Percentiles rank a stretch among this genome's conserved stretches.
Conservation (phyloP, 2,888 invertebrate species). For the Empis stercorea region DNA sequence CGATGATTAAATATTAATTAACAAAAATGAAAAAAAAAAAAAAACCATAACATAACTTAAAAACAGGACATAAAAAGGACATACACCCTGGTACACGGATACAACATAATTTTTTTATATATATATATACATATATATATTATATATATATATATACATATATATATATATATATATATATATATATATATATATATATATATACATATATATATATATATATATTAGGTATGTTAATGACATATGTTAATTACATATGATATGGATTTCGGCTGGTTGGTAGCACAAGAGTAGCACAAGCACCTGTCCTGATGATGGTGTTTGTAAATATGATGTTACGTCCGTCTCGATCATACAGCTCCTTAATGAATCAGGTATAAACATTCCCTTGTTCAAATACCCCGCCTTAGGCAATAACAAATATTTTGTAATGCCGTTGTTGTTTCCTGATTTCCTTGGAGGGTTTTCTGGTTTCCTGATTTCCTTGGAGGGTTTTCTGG, state of each 20-base stretch:
- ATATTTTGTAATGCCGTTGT: no score
- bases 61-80: no score
- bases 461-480: not conserved
- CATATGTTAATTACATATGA: slow-evolving; percentile 27
- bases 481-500: not conserved
- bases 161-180: no score
- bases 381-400: slow-evolving; percentile 53
- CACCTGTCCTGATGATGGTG: slow-evolving; percentile 91
- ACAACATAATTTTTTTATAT: no score
- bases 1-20: no score
- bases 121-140: no score
- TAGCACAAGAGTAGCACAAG: slow-evolving; percentile 26
- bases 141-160: no score
- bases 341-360: slow-evolving; percentile 93
- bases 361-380: slow-evolving; percentile 85
- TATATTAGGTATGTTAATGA: slow-evolving; percentile 22
- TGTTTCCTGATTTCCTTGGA: not conserved
- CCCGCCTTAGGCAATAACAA: no score
- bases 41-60: no score
- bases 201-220: slow-evolving; percentile 2
- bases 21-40: no score
- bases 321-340: slow-evolving; percentile 88
- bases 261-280: slow-evolving; percentile 26
- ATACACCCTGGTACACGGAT: no score
- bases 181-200: slow-evolving; percentile 4